These are phyloP conservation scores for Campaea margaritaria DNA, from an alignment of 2,888 invertebrate species.

Conservation along the genomic window DNA sequence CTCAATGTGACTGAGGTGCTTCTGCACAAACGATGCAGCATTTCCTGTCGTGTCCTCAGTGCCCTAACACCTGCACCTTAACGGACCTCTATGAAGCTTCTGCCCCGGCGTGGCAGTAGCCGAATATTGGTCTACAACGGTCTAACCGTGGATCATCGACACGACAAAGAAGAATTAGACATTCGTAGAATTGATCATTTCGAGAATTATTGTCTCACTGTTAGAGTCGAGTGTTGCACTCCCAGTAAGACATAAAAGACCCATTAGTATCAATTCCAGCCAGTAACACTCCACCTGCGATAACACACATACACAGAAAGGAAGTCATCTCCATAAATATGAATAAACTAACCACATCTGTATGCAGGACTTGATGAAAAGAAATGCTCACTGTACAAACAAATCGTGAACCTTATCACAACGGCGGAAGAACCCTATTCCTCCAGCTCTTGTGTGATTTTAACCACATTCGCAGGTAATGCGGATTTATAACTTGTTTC, in stretches of 20 bases:
- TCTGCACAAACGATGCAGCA: too few species aligned
- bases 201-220: too few species aligned
- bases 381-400: conserved; percentile 5
- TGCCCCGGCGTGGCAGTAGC: too few species aligned
- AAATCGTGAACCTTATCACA: conserved; percentile 12
- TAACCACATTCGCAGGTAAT: conserved; percentile 21
- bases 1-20: too few species aligned
- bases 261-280: conserved; percentile 16
- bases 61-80: too few species aligned
- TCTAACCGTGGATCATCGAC: too few species aligned
- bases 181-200: too few species aligned
- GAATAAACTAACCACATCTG: conserved; percentile 21
- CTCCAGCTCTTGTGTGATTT: conserved; percentile 7
- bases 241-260: not conserved
- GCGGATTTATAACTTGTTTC: conserved; percentile 24
- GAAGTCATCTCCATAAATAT: conserved; percentile 27
- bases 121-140: too few species aligned
- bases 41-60: too few species aligned
- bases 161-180: too few species aligned
- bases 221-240: too few species aligned
- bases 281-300: not conserved
- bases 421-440: conserved; percentile 2
- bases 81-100: too few species aligned
- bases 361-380: conserved; percentile 24
- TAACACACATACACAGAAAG: conserved; percentile 4